A percentile compares a stretch with the other conserved stretches of the same genome.
Conservation (phyloP, 2,888 invertebrate genomes). For the Athalia circularis region DNA sequence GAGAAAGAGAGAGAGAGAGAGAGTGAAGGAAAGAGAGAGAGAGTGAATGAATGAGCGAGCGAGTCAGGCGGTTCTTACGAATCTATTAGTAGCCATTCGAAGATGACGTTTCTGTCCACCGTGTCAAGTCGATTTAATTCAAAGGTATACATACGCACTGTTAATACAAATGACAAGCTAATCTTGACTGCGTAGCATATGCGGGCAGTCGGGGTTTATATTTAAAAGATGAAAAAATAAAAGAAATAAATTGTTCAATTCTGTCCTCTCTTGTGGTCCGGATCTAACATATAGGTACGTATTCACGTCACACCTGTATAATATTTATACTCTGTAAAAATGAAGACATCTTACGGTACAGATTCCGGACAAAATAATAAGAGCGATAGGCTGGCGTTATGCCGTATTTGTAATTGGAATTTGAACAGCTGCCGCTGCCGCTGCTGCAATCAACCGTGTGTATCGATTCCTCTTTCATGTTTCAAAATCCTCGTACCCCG, state of each 20-base stretch:
- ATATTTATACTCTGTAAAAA: background rate
- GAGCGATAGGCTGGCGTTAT: background rate
- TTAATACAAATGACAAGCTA: conserved; percentile 32
- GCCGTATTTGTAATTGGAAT: background rate
- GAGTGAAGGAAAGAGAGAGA: no score
- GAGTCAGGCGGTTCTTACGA: conserved; percentile 34
- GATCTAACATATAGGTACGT: background rate
- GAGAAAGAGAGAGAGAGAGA: no score
- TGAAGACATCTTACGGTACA: background rate
- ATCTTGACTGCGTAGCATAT: background rate
- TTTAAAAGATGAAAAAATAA: background rate
- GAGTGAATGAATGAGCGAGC: background rate
- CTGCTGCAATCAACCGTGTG: conserved; percentile 26
- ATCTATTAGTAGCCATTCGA: conserved; percentile 43
- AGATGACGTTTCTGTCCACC: conserved; percentile 38
- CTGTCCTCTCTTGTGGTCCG: background rate
- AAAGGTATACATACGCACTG: conserved; percentile 17
- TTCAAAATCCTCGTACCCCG: conserved; percentile 30
- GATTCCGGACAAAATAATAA: background rate
- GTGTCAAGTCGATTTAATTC: conserved; percentile 34
- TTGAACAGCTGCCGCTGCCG: conserved; percentile 4
- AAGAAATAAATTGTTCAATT: background rate
- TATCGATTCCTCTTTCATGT: conserved; percentile 36
- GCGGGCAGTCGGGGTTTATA: background rate
- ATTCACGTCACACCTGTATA: background rate